phyloP scores from a whole-genome alignment of 2,113 vertebrate species.

The Formicarius rufipectus region DNA sequence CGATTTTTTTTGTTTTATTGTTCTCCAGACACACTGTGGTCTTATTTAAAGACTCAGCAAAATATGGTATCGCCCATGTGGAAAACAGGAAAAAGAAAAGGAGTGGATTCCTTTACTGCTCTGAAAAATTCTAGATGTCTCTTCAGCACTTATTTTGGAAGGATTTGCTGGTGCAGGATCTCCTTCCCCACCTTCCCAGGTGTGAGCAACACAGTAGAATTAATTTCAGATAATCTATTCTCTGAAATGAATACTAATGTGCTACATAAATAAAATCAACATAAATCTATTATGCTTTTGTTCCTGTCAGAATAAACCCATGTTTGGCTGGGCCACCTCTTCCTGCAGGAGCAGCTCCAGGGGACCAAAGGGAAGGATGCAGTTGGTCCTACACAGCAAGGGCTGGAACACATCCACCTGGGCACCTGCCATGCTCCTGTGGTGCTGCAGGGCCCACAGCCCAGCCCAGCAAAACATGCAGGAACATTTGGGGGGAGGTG shows the following conservation, averaged over 20 bases:
- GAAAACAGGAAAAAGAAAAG: neutral
- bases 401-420: neutral
- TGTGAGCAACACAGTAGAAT: neutral
- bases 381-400: neutral
- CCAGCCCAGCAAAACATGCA: fast-evolving
- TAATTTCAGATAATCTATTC: neutral
- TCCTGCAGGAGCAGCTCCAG: neutral
- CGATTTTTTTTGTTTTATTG: neutral
- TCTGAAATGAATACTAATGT: too few species aligned
- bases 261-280: too few species aligned
- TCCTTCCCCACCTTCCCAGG: neutral
- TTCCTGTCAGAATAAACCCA: neutral
- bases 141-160: neutral
- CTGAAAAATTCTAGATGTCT: conserved; percentile 8
- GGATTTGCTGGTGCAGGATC: conserved; percentile 4
- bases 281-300: too few species aligned
- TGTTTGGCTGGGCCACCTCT: neutral
- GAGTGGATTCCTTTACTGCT: neutral
- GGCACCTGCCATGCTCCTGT: fast-evolving
- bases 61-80: neutral
- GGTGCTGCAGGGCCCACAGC: neutral
- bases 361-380: neutral
- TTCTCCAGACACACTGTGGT: neutral
- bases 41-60: neutral
- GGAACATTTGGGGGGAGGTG: neutral